Conservation (phyloP, 2,113 vertebrate genomes). For the Polyodon spathula region DNA sequence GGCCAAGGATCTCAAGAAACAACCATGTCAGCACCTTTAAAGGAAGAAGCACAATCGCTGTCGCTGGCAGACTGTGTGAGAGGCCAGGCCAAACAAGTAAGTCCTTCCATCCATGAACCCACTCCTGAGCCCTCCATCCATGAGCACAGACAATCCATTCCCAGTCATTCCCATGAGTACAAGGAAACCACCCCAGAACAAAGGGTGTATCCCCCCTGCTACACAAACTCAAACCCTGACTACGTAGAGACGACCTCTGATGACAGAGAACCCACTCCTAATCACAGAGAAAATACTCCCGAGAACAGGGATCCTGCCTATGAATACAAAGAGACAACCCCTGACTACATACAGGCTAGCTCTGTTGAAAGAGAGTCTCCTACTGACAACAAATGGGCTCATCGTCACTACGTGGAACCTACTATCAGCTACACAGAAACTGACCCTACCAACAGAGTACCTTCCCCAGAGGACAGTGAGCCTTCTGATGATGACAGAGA, state of each 20-base stretch:
- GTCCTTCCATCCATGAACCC: constrained; percentile 56
- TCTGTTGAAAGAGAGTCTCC: too few species aligned
- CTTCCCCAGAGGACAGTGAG: constrained; percentile 16
- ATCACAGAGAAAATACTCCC: constrained; percentile 6
- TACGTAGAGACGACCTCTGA: constrained; percentile 46
- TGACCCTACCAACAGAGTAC: constrained; percentile 5
- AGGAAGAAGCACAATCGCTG: constrained; percentile 29
- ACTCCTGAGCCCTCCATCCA: constrained; percentile 41
- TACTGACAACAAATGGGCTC: too few species aligned
- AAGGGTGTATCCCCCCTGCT: not conserved
- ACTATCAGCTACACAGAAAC: not conserved
- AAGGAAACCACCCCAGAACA: too few species aligned
- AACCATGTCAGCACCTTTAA: constrained; percentile 38
- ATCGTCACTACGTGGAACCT: too few species aligned
- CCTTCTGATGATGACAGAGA: too few species aligned
- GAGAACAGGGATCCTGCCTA: constrained; percentile 16
- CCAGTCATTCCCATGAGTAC: too few species aligned
- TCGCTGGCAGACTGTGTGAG: constrained; percentile 14
- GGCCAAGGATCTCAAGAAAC: constrained; percentile 15
- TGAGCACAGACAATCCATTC: constrained; percentile 14
- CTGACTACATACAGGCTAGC: too few species aligned
- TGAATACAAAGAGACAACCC: constrained; percentile 2
- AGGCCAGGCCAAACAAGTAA: constrained; percentile 55
- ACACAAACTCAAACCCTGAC: constrained; percentile 22
- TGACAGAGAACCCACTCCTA: constrained; percentile 35